Evolutionary conservation across 2,888 invertebrate genomes (phyloP).

Genomic region (Apeira syringaria): DNA sequence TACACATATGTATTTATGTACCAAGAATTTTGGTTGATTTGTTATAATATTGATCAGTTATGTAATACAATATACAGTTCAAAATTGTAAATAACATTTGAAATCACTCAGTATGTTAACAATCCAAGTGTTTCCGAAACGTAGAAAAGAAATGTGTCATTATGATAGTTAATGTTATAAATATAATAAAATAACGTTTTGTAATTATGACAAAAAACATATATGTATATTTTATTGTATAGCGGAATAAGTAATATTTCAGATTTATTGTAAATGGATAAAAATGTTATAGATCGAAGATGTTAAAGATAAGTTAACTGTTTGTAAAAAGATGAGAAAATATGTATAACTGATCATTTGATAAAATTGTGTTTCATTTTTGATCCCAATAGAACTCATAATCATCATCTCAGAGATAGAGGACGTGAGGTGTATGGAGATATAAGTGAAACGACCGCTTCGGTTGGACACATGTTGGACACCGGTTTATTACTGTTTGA

Average conservation of each 20-base stretch:
- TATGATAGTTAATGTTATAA: constrained; percentile 65
- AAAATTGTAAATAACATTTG: constrained; percentile 18
- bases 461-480: too few relatives aligned
- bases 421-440: too few relatives aligned
- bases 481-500: too few relatives aligned
- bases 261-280: constrained; percentile 79
- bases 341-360: constrained; percentile 83
- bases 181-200: constrained; percentile 65
- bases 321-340: constrained; percentile 82
- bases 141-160: constrained; percentile 76
- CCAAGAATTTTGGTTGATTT: constrained; percentile 1
- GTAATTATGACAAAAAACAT: constrained; percentile 62
- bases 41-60: constrained; percentile 15
- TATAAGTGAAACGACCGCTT: too few relatives aligned
- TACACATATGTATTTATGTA: too few relatives aligned
- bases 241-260: constrained; percentile 79
- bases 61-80: constrained; percentile 6
- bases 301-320: constrained; percentile 81
- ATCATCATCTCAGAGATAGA: too few relatives aligned
- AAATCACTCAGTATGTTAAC: constrained; percentile 4
- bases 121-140: constrained; percentile 47
- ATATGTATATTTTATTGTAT: constrained; percentile 81
- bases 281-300: constrained; percentile 78
- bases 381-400: background rate
- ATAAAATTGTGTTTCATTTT: constrained; percentile 67